phyloP scores from a whole-genome alignment of 2,797 vertebrate genomes.

The Catostomus latipinnis region DNA sequence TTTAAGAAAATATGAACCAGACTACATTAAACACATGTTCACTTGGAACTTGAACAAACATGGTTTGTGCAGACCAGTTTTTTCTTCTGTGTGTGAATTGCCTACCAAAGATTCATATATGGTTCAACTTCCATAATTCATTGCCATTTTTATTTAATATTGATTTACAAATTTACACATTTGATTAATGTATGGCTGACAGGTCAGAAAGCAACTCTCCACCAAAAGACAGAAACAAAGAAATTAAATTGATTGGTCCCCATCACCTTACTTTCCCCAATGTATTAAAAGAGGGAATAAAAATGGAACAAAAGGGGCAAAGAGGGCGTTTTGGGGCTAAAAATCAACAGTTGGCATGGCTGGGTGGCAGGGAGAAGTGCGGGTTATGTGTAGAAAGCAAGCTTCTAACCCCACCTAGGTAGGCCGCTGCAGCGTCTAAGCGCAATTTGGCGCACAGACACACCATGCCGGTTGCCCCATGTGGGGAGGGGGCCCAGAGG shows the following conservation, averaged over 20 bases:
- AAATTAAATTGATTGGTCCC: conserved; percentile 4
- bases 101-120: too few relatives aligned
- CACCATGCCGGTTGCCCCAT: conserved; percentile 75
- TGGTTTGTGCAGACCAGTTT: too few relatives aligned
- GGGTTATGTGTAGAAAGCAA: conserved; percentile 79
- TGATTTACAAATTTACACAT: background rate
- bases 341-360: conserved; percentile 40
- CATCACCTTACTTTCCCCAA: conserved; percentile 23
- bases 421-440: conserved; percentile 66
- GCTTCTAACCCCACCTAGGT: conserved; percentile 70
- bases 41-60: too few relatives aligned
- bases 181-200: background rate
- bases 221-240: background rate
- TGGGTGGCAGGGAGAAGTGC: conserved; percentile 24
- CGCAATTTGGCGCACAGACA: conserved; percentile 60
- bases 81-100: too few relatives aligned
- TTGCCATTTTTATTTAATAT: too few relatives aligned
- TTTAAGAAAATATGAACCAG: too few relatives aligned
- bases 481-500: conserved; percentile 65
- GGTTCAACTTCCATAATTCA: too few relatives aligned
- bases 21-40: too few relatives aligned
- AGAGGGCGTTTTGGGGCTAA: background rate
- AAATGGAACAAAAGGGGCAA: conserved; percentile 17
- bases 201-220: conserved; percentile 40
- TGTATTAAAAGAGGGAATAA: background rate